Evolutionary conservation across 1,140 invertebrate genomes (phyloP).

Genomic region (Rhynchophorus ferrugineus): DNA sequence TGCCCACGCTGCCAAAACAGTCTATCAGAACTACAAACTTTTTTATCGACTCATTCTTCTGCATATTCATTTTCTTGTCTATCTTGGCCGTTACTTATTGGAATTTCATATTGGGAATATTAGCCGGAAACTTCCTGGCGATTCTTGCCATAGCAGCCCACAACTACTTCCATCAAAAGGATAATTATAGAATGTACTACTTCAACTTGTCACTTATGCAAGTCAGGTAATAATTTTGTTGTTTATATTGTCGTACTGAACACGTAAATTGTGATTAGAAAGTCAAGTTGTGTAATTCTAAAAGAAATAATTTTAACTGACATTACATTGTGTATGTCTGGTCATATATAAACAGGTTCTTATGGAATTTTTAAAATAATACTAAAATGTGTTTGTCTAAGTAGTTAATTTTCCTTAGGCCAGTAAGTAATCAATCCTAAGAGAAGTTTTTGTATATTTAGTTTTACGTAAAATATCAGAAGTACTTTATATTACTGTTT

Average conservation of each 20-base stretch:
- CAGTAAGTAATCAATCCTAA: background rate
- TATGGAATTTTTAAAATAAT: no score
- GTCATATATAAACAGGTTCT: no score
- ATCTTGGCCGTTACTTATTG: conserved; percentile 45
- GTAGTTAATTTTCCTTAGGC: no score
- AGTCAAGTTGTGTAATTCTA: no score
- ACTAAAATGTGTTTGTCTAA: no score
- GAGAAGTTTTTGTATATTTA: background rate
- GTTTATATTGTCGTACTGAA: no score
- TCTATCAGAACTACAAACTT: conserved; percentile 41
- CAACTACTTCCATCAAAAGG: conserved; percentile 73
- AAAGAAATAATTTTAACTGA: no score
- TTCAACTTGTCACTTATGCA: conserved; percentile 61
- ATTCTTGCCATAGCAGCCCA: conserved; percentile 55
- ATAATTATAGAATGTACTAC: conserved; percentile 76
- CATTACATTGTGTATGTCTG: no score
- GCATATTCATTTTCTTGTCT: conserved; percentile 44
- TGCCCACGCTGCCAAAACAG: conserved; percentile 33
- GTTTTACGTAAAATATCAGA: no score
- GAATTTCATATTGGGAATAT: conserved; percentile 38
- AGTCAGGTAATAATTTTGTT: conserved; percentile 35
- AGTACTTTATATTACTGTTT: background rate
- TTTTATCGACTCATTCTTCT: conserved; percentile 47
- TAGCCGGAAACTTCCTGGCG: conserved; percentile 48
- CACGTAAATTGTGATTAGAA: no score